Base-by-base conservation (phyloP, 2,113 vertebrate genomes). In the Ceyx melanurus region DNA sequence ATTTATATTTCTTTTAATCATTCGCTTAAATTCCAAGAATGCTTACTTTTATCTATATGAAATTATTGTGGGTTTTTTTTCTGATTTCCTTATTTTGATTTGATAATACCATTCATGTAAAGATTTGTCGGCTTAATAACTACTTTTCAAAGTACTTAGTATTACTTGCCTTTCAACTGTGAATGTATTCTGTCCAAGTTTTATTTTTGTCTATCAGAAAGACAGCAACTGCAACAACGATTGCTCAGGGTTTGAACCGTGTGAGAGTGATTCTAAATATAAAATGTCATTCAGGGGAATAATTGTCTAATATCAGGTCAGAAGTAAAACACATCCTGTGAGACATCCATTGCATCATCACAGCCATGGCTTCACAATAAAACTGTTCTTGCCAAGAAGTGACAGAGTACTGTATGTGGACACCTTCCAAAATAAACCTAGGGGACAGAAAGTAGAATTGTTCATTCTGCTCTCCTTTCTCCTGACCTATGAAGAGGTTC, bases 291-390 rank as follows among this genome's bases (percentile, higher is more conserved):
- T 82, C n/a, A 31, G 71, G 72, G 78, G 79, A 93, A 71, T 78
- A 85, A 85, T 92, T 96, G 66, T 91, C 88, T 93, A 91, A 91
- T 91, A 96, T 19, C 60, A 67, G 91, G 92, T 87, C 92, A 95
- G 79, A 96, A 96, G 95, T 82, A 88, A 94, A 94, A 73, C 46
- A 62, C 28, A 89, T 77, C 78, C 89, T 80, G 68, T 0, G 0
- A 95, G 79, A 87, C 64, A 71, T 33, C 35, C 53, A 37, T 95
- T 96, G 84, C 96, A 88, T 35, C 67, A 95, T 48, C 0, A 1
- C 64, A 80, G 64, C n/a, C 56, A 29, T 8, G 43, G 73, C 83
- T 92, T 89, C 91, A 95, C 85, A 89, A 80, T 81, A 53, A 80
- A 95, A 64, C 12, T 3, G 8, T 20, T 77, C 82, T 53, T 89